Conservation (phyloP, 2,888 invertebrate genomes). For the Acleris sparsana region DNA sequence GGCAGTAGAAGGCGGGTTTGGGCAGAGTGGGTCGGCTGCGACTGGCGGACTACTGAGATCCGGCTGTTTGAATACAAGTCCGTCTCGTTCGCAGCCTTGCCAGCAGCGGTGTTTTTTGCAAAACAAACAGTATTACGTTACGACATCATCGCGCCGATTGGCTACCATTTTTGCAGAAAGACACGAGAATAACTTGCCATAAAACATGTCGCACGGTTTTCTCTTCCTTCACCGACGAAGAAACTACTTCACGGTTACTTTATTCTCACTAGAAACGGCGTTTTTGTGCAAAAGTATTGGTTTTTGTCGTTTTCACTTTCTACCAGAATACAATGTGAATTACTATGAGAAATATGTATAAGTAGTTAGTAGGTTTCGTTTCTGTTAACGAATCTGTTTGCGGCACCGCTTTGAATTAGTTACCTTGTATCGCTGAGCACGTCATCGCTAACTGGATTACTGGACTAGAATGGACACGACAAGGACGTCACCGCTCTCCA, state of each 20-base stretch:
- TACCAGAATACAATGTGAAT: constrained; percentile 26
- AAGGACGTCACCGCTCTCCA: constrained; percentile 42
- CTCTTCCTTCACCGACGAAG: constrained; percentile 33
- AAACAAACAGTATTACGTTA: constrained; percentile 72
- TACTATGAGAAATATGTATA: neutral
- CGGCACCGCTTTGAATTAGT: neutral
- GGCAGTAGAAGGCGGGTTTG: constrained; percentile 15
- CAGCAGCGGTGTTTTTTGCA: constrained; percentile 71
- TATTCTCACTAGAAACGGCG: constrained; percentile 22
- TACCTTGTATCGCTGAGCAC: constrained; percentile 11
- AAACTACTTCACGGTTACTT: constrained; percentile 39
- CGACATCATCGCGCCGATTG: constrained; percentile 57
- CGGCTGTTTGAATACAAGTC: constrained; percentile 46
- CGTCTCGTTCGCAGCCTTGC: constrained; percentile 68
- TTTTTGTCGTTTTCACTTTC: constrained; percentile 30
- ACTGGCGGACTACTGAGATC: constrained; percentile 51
- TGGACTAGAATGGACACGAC: constrained; percentile 52
- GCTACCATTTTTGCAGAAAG: constrained; percentile 62
- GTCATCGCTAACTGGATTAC: constrained; percentile 39
- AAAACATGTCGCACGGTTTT: constrained; percentile 40
- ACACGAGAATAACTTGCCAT: constrained; percentile 50
- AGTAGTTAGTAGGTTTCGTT: neutral
- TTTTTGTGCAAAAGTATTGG: constrained; percentile 22
- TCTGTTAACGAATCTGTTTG: neutral
- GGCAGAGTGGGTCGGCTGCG: constrained; percentile 30